Conservation (phyloP, 2,113 vertebrate species). For the Nothoprocta perdicaria region DNA sequence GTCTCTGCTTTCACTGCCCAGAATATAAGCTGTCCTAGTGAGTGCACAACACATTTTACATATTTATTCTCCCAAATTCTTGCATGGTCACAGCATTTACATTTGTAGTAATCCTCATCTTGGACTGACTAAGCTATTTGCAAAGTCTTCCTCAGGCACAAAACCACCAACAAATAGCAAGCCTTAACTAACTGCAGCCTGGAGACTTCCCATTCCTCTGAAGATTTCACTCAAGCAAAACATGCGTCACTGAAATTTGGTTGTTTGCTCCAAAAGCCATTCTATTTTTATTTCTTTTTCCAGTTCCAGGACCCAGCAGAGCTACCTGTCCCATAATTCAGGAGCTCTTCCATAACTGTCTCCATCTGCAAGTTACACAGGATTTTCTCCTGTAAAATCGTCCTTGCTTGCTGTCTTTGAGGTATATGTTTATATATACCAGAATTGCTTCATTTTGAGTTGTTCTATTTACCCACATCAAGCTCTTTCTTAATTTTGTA, state of each 20-base stretch:
- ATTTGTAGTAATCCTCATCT: background rate
- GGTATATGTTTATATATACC: background rate
- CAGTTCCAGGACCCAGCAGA: background rate
- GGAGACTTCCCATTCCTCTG: background rate
- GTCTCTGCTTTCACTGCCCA: background rate
- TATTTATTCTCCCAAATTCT: background rate
- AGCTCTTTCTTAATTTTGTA: background rate
- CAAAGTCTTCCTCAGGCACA: constrained; percentile 13
- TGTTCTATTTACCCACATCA: background rate
- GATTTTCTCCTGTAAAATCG: background rate
- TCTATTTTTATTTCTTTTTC: background rate
- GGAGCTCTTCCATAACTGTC: background rate
- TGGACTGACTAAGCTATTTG: background rate
- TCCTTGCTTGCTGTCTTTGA: background rate
- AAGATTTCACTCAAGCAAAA: constrained; percentile 32
- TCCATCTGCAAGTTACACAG: background rate
- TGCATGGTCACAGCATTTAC: background rate
- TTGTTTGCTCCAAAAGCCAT: background rate
- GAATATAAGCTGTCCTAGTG: background rate
- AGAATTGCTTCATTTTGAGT: background rate
- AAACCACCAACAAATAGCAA: constrained; percentile 11
- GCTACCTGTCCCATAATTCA: background rate
- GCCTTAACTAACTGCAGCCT: constrained; percentile 1
- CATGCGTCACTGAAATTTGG: background rate
- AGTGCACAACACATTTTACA: background rate